A percentile compares a stretch with the other conserved stretches of the same genome.
Conservation (phyloP, 2,797 vertebrate genomes). For the Poecilia velifera region DNA sequence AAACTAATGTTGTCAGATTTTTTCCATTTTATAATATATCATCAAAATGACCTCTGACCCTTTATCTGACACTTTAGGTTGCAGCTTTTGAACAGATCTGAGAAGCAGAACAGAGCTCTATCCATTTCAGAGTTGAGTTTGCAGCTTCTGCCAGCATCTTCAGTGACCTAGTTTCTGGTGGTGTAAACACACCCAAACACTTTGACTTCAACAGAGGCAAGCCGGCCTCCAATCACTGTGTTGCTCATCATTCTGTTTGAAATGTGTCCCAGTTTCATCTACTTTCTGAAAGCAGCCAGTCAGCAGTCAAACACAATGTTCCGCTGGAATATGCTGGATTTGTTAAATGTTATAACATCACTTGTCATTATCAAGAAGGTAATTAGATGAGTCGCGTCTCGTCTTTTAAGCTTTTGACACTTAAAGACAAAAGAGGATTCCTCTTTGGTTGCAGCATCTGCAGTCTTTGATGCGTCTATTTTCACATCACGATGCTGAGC, state of each 20-base stretch:
- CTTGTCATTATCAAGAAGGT: not conserved
- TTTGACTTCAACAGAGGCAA: not conserved
- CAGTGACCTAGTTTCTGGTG: conserved; percentile 2
- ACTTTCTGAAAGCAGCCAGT: not conserved
- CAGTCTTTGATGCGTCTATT: not conserved
- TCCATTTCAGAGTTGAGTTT: not conserved
- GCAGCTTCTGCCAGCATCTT: conserved; percentile 1
- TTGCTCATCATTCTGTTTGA: not conserved
- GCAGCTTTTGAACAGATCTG: not conserved
- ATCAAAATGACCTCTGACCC: no score
- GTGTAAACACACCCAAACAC: not conserved
- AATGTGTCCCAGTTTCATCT: not conserved
- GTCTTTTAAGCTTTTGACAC: not conserved
- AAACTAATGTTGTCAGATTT: no score
- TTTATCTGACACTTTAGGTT: no score
- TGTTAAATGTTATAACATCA: not conserved
- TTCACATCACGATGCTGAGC: not conserved
- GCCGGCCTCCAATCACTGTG: not conserved
- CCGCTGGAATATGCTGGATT: not conserved
- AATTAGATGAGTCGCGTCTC: not conserved
- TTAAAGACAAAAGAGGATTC: not conserved
- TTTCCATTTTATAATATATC: no score
- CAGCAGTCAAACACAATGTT: not conserved
- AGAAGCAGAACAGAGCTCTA: not conserved
- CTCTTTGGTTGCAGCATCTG: not conserved